Conservation (phyloP, 2,797 vertebrate species). For the Octomys mimax region DNA sequence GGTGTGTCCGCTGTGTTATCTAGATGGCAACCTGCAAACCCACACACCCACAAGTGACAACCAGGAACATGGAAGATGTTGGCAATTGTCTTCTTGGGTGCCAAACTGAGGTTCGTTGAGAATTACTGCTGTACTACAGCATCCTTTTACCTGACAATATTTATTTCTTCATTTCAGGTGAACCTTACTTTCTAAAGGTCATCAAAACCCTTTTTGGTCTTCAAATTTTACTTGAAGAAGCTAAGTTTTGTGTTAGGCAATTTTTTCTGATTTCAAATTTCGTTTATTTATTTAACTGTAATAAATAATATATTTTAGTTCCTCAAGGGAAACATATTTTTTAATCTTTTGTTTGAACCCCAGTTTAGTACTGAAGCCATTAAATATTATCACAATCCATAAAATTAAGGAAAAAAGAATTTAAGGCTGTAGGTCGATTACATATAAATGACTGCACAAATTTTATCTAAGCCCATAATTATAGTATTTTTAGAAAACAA, state of each 20-base stretch:
- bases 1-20: neutral
- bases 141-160: neutral
- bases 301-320: neutral
- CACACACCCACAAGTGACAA: neutral
- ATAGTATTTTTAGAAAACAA: neutral
- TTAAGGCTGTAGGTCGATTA: neutral
- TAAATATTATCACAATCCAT: neutral
- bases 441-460: neutral
- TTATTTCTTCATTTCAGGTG: neutral
- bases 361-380: neutral
- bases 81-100: neutral
- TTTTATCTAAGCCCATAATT: neutral
- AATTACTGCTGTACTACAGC: neutral
- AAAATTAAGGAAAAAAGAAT: neutral
- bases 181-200: neutral
- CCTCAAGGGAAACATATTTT: neutral
- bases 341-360: neutral
- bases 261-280: neutral
- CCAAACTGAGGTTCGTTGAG: neutral
- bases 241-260: neutral
- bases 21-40: neutral
- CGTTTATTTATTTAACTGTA: neutral
- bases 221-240: neutral
- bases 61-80: neutral
- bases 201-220: neutral